Evolutionary conservation across 2,113 vertebrate species (phyloP).

Genomic region (Bombycilla garrulus): DNA sequence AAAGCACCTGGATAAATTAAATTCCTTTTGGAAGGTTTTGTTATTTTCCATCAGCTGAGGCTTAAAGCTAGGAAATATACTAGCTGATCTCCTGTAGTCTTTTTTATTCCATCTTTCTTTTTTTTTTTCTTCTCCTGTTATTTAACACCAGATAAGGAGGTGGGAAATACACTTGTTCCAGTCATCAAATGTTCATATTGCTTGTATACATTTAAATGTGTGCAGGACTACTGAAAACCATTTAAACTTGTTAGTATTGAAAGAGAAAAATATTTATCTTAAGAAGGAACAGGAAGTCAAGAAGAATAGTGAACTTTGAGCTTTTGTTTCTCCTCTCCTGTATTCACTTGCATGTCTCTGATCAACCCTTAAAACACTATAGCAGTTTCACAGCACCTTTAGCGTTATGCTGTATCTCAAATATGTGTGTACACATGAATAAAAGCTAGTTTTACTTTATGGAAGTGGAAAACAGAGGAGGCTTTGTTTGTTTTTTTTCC

Average conservation of each 20-base stretch:
- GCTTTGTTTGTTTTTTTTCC: neutral
- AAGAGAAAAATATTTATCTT: neutral
- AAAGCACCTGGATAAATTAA: neutral
- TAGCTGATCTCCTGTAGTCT: neutral
- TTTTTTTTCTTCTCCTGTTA: neutral
- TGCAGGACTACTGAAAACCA: neutral
- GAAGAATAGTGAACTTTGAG: neutral
- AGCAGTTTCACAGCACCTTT: neutral
- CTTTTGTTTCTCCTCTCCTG: neutral
- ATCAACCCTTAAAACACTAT: neutral
- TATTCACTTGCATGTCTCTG: neutral
- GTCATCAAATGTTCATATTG: neutral
- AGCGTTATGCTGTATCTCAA: neutral
- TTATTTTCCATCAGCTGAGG: neutral
- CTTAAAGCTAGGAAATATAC: neutral
- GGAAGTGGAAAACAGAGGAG: neutral
- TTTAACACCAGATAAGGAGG: neutral
- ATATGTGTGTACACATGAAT: neutral
- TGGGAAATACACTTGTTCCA: neutral
- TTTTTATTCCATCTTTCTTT: neutral
- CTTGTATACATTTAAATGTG: neutral
- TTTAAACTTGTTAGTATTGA: neutral
- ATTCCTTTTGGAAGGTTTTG: neutral
- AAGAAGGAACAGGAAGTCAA: neutral
- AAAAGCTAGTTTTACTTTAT: neutral